Base-by-base conservation (phyloP, 2,797 vertebrate genomes). In the Tapirus indicus region DNA sequence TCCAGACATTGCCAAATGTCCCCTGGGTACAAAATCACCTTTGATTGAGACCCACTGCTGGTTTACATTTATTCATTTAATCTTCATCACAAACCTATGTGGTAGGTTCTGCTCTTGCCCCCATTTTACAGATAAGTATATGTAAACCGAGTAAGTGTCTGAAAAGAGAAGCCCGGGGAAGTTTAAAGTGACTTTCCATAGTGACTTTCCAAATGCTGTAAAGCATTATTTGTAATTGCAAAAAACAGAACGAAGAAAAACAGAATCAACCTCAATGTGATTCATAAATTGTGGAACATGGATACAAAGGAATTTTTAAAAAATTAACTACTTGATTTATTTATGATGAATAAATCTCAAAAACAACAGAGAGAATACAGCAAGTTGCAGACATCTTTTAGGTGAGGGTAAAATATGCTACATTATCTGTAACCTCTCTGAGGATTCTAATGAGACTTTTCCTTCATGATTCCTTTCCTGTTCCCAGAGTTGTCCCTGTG, bases 161-260 rank as follows among this genome's bases (percentile, higher is more conserved):
- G 8, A 58, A 94, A 85, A 85, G 60, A 87, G 69, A 96, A 96
- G 17, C 35, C 32, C 2, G 10, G 66, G 23, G n/a, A 92, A 49
- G 82, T 68, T 88, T 72, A 77, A 91, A 95, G 85, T 62, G 85
- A 82, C 68, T 91, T 82, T 68, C 60, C 68, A 66, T 82, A 52
- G 47, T 68, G 27, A 52, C 47, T 38, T 38, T 38, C 38, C 38
- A 38, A 58, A 47, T 6, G 32, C 38, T 89, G 29, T 52, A 69
- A 68, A 58, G 32, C 16, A 49, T 72, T 71, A 71, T 80, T 93
- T 92, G 12, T 85, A 91, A 74, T 71, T 74, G 17, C 10, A n/a
- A 52, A 83, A 86, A n/a, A 32, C 14, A 79, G 27, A 78, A 52
- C 18, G 38, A 89, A 83, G 68, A 47, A 82, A 27, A 64, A 89